These are phyloP conservation scores for Manis pentadactyla DNA, from an alignment of 2,797 vertebrate species.

Conservation along the genomic window DNA sequence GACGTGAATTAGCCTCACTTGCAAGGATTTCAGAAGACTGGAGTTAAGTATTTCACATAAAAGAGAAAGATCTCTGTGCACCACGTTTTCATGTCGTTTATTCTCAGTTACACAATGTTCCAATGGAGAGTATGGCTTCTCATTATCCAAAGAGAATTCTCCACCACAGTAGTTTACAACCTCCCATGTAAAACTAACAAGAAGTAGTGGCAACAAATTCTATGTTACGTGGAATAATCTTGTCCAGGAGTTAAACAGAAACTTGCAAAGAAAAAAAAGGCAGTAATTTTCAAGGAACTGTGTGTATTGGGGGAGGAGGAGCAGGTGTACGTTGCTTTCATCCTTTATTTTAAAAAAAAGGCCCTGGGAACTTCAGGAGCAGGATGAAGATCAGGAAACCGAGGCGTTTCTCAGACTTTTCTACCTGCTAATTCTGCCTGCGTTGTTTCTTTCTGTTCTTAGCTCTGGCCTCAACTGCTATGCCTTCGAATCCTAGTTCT, in stretches of 20 bases:
- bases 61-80: neutral
- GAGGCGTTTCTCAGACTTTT: neutral
- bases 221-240: neutral
- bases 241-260: constrained; percentile 27
- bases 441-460: neutral
- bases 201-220: neutral
- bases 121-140: neutral
- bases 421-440: neutral
- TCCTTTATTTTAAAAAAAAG: neutral
- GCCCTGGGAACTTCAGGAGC: neutral
- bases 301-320: neutral
- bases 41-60: neutral
- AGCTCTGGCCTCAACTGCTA: neutral
- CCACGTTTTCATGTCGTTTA: neutral
- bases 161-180: neutral
- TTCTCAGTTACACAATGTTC: neutral
- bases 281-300: neutral
- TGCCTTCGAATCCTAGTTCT: neutral
- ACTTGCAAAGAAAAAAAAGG: constrained; percentile 12
- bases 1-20: neutral
- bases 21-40: neutral
- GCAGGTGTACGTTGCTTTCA: neutral
- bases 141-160: neutral
- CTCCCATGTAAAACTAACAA: neutral
- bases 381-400: neutral